phyloP scores from a whole-genome alignment of 2,113 vertebrate genomes.

The Oryzias woworae region DNA sequence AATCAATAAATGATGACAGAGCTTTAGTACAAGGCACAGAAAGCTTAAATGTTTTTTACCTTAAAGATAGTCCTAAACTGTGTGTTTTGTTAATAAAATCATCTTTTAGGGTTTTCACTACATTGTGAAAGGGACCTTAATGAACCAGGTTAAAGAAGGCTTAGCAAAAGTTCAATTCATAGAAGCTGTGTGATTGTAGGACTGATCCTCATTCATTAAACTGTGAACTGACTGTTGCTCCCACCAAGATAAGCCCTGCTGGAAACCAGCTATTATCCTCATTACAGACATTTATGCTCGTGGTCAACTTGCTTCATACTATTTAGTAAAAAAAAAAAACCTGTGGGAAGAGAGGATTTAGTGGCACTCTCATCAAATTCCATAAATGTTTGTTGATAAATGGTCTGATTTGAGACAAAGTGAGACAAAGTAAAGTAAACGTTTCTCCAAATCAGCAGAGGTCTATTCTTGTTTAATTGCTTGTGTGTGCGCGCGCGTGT shows the following conservation, averaged over 20 bases:
- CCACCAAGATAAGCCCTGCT: slow-evolving; percentile 27
- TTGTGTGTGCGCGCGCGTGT: too few species aligned
- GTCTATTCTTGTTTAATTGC: too few species aligned
- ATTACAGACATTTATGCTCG: slow-evolving; percentile 61
- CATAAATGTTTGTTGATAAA: slow-evolving; percentile 16
- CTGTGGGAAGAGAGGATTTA: slow-evolving; percentile 4
- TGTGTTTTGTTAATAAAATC: neutral
- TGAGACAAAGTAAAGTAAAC: too few species aligned
- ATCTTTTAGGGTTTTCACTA: neutral
- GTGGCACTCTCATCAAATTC: slow-evolving; percentile 28
- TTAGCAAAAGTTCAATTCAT: slow-evolving; percentile 1
- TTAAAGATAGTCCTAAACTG: too few species aligned
- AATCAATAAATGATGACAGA: too few species aligned
- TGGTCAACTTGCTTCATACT: slow-evolving; percentile 26
- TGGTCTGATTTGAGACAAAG: slow-evolving; percentile 5
- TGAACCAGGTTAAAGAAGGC: slow-evolving; percentile 10
- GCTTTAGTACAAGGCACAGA: too few species aligned
- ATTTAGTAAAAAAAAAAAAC: slow-evolving; percentile 6
- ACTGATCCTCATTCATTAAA: slow-evolving; percentile 27
- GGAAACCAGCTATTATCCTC: slow-evolving; percentile 62
- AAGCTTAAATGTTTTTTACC: too few species aligned
- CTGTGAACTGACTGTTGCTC: slow-evolving; percentile 23
- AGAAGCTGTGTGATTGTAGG: slow-evolving; percentile 1
- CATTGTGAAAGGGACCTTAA: slow-evolving; percentile 2
- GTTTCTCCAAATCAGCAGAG: too few species aligned